Percentiles rank a stretch among this genome's conserved stretches.
These are phyloP conservation scores for Ochropacha duplaris DNA, from an alignment of 2,888 invertebrate species.

Conservation along the genomic window DNA sequence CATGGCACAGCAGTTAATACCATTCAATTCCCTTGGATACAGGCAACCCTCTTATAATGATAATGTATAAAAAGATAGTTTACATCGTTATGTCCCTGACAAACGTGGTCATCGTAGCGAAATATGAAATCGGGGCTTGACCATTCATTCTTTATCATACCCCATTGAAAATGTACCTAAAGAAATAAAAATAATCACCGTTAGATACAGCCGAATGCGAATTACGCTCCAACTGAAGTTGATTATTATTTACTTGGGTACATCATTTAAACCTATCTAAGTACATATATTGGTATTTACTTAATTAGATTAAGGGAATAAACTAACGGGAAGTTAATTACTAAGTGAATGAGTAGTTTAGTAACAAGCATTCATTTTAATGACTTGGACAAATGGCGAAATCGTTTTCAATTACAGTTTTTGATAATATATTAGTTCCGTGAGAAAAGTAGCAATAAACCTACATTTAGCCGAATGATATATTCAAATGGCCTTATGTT, in stretches of 20 bases:
- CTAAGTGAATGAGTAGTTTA: conserved; percentile 29
- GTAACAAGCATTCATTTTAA: conserved; percentile 59
- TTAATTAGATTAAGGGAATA: conserved; percentile 52
- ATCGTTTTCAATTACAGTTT: conserved; percentile 76
- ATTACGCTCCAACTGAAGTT: conserved; percentile 46
- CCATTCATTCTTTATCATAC: conserved; percentile 67
- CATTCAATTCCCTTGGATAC: conserved; percentile 73
- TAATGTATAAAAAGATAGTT: conserved; percentile 75
- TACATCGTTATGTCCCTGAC: conserved; percentile 66
- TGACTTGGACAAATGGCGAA: conserved; percentile 72
- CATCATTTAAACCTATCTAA: background rate
- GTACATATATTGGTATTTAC: conserved; percentile 14
- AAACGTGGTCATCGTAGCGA: conserved; percentile 65
- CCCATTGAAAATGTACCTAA: conserved; percentile 55
- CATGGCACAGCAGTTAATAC: conserved; percentile 74
- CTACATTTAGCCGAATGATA: conserved; percentile 79
- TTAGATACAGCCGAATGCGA: conserved; percentile 45
- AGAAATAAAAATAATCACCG: conserved; percentile 52
- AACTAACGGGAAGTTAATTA: conserved; percentile 51
- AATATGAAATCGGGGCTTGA: conserved; percentile 70
- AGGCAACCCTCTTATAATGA: conserved; percentile 72
- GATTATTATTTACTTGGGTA: conserved; percentile 35
- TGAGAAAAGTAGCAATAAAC: conserved; percentile 82
- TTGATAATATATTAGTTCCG: conserved; percentile 80
- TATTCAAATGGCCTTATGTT: conserved; percentile 79